Evolutionary conservation across 2,113 vertebrate genomes (phyloP), one percentile per base, ranked within the genome.

Genomic region (Donacobius atricapilla): DNA sequence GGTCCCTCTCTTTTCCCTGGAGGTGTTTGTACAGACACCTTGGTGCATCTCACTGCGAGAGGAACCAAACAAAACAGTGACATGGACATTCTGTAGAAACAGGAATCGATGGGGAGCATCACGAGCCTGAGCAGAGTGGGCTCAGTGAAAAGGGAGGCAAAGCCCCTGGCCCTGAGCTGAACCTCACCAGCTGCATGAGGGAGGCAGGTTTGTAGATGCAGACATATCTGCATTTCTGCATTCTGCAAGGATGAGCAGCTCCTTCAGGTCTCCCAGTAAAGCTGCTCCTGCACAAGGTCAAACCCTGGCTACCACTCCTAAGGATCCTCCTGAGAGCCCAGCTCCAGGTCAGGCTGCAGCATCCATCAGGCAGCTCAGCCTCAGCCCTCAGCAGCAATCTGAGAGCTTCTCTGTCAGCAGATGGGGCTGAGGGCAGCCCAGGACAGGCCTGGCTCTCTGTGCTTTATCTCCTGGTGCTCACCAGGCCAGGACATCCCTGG

Each of bases 101-200:
- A 53, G 18, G 25, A 25, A 19, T 20, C 0, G 0, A 12, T 1
- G 2, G 17, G 35, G 16, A 87, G 25, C 53, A 15, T 3, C 0
- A 0, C 1, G 1, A 51, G 57, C 1, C 11, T 19, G 54, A 57
- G 45, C 0, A 0, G 47, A 31, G 15, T 61, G 58, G 54, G 87
- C 54, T 95, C 44, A 6, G 3, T 2, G 9, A 22, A 3, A 25
- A 24, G 5, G 14, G 47, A 61, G 57, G 83, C 44, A 44, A n/a
- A 86, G 45, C 39, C 77, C 25, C 3, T 1, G 33, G 72, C 17
- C 8, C 56, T 13, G 77, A 70, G 56, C 69, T 84, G 83, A 64
- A 44, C 35, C 39, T 44, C 63, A 9, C n/a, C 58, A 73, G 76
- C 71, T 63, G 37, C 28, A 2, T 0, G 21, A 2, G 24, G 15